These are phyloP conservation scores for Drosophila melanocephala DNA, from an alignment of 2,888 invertebrate species.

Conservation along the genomic window DNA sequence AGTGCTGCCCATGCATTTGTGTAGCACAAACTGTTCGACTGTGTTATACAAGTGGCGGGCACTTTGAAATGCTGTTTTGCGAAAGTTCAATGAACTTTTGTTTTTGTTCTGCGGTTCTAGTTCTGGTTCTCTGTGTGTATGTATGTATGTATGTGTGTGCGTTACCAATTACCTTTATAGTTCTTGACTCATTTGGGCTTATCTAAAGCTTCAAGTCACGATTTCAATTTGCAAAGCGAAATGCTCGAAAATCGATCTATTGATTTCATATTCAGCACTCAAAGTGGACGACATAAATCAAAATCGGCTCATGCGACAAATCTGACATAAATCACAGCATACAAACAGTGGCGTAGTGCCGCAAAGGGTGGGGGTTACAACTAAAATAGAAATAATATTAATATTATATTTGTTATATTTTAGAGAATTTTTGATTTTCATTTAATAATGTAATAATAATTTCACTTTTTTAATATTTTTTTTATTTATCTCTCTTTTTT, in stretches of 20 bases:
- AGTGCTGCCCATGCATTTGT: constrained; percentile 50
- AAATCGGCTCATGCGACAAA: constrained; percentile 57
- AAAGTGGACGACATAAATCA: constrained; percentile 78
- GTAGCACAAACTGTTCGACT: constrained; percentile 61
- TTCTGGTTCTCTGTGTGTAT: constrained; percentile 5
- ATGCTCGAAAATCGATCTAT: constrained; percentile 70
- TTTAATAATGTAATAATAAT: background rate
- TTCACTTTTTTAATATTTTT: background rate
- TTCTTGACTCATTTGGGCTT: constrained; percentile 44
- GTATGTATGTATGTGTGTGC: constrained; percentile 9
- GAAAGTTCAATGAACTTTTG: constrained; percentile 56
- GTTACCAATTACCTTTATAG: constrained; percentile 47
- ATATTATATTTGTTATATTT: background rate
- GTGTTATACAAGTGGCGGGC: constrained; percentile 19
- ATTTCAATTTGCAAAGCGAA: constrained; percentile 75
- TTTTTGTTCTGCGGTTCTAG: background rate
- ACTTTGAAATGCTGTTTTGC: constrained; percentile 20
- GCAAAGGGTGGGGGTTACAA: background rate
- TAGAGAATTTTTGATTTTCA: background rate
- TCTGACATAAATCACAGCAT: constrained; percentile 59
- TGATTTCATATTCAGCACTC: constrained; percentile 80
- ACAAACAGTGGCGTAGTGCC: constrained; percentile 15
- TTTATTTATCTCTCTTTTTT: background rate
- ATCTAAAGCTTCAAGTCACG: constrained; percentile 82
- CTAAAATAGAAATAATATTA: background rate